Evolutionary conservation across 2,113 vertebrate genomes (phyloP).

Genomic region (Tichodroma muraria): DNA sequence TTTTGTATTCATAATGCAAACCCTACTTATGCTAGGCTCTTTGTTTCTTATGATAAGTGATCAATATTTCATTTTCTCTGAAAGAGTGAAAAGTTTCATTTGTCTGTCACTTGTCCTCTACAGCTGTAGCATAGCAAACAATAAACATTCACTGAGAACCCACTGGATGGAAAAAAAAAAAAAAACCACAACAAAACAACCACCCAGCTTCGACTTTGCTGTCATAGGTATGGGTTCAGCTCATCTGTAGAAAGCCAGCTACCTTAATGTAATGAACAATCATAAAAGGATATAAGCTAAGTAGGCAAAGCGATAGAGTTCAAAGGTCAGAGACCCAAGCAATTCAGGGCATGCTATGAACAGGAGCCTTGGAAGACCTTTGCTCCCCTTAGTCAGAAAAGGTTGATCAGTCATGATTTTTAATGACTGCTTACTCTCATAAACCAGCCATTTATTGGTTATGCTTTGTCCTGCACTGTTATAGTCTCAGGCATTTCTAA

Average conservation of each 20-base stretch:
- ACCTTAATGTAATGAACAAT: constrained; percentile 68
- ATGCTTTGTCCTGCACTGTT: background rate
- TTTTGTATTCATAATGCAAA: constrained; percentile 57
- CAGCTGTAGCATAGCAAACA: constrained; percentile 54
- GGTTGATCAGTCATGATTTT: constrained; percentile 63
- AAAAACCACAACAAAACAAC: background rate
- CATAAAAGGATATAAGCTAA: constrained; percentile 63
- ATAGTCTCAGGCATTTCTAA: background rate
- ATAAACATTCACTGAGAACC: background rate
- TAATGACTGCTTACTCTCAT: constrained; percentile 71
- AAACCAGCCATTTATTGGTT: constrained; percentile 69
- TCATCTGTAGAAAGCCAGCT: constrained; percentile 1
- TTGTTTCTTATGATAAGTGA: constrained; percentile 85
- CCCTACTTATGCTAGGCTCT: constrained; percentile 66
- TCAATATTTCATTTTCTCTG: constrained; percentile 94
- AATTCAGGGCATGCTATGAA: constrained; percentile 59
- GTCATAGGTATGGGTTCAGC: background rate
- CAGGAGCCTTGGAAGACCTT: constrained; percentile 71
- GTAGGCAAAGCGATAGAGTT: constrained; percentile 25
- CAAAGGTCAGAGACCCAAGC: constrained; percentile 47
- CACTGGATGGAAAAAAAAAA: background rate
- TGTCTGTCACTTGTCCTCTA: constrained; percentile 58
- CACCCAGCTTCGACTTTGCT: background rate
- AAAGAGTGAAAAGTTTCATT: constrained; percentile 71
- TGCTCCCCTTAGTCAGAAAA: constrained; percentile 62